Evolutionary conservation across 2,888 invertebrate genomes (phyloP).

Genomic region (Patella pellucida): DNA sequence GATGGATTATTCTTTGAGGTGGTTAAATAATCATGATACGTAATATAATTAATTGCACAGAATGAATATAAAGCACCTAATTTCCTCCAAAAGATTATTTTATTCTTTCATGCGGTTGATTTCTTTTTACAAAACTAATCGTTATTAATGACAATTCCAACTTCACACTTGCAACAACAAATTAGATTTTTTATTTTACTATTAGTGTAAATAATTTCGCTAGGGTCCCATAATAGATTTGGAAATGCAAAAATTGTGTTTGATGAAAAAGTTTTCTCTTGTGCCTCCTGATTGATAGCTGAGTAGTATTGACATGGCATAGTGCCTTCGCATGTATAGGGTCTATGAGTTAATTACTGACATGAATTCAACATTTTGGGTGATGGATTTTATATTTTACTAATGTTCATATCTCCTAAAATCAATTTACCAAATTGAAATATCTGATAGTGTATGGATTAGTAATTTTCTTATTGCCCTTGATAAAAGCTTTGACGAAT

Average conservation of each 20-base stretch:
- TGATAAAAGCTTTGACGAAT: conserved; percentile 2
- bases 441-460: neutral
- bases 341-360: neutral
- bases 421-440: conserved; percentile 9
- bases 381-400: conserved; percentile 12
- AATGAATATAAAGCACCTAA: too few species aligned
- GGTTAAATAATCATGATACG: too few species aligned
- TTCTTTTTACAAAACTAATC: too few species aligned
- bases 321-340: conserved; percentile 6
- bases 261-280: neutral
- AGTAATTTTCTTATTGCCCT: neutral
- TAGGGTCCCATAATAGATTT: neutral
- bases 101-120: too few species aligned
- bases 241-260: conserved; percentile 7
- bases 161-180: too few species aligned
- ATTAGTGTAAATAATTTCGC: too few species aligned
- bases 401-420: neutral
- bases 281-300: neutral
- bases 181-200: too few species aligned
- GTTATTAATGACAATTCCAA: too few species aligned
- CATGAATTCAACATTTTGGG: conserved; percentile 11
- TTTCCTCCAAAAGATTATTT: too few species aligned
- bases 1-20: too few species aligned
- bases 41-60: too few species aligned
- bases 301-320: conserved; percentile 5